Conservation (phyloP, 2,797 vertebrate genomes). For the Typhlichthys eigenmanni region DNA sequence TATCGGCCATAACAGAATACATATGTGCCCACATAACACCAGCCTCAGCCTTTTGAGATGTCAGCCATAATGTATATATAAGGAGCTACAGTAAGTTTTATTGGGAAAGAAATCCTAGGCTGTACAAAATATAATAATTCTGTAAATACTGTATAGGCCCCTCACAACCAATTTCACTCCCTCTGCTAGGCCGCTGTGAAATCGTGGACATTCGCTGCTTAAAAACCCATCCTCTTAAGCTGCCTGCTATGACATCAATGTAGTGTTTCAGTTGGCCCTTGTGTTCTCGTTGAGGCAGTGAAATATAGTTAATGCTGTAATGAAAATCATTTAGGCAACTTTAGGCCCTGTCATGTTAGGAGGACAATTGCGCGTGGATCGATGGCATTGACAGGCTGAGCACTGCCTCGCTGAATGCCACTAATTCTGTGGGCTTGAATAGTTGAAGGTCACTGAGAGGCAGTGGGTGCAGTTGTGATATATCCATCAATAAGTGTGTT, state of each 20-base stretch:
- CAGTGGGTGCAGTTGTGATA: constrained; percentile 71
- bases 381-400: constrained; percentile 75
- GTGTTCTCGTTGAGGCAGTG: constrained; percentile 55
- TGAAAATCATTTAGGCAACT: constrained; percentile 81
- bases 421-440: constrained; percentile 74
- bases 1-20: too few relatives aligned
- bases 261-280: constrained; percentile 58
- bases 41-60: too few relatives aligned
- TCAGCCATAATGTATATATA: too few relatives aligned
- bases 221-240: constrained; percentile 35
- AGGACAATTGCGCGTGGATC: constrained; percentile 74
- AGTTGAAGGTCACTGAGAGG: constrained; percentile 73
- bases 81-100: too few relatives aligned
- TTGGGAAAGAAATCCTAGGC: too few relatives aligned
- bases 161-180: not conserved
- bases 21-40: too few relatives aligned
- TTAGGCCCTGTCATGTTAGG: constrained; percentile 68
- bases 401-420: constrained; percentile 72
- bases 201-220: constrained; percentile 20
- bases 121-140: too few relatives aligned
- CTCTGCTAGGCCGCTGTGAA: not conserved
- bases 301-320: constrained; percentile 76
- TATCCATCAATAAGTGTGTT: constrained; percentile 71
- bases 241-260: constrained; percentile 55
- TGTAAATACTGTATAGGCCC: too few relatives aligned